phyloP scores from a whole-genome alignment of 2,888 invertebrate species.

The Calephelis perditalis region DNA sequence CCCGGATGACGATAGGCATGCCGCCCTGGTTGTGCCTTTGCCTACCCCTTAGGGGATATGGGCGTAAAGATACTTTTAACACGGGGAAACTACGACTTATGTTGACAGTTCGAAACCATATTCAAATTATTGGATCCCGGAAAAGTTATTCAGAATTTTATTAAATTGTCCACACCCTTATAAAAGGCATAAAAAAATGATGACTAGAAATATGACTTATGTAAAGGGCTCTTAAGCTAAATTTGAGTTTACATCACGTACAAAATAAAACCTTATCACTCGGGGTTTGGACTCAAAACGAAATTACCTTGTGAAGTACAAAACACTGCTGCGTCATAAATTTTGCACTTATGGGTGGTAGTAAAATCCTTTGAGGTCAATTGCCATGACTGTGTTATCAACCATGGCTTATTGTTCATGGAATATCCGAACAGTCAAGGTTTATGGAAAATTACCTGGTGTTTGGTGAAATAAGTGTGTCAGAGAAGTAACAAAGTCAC shows the following conservation, averaged over 20 bases:
- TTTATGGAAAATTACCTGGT: neutral
- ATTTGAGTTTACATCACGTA: neutral
- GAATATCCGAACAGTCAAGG: neutral
- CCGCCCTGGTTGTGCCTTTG: no score
- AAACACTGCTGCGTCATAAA: neutral
- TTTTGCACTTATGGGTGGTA: neutral
- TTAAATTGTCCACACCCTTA: no score
- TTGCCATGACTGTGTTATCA: conserved; percentile 9
- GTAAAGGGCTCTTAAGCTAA: neutral
- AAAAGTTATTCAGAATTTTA: no score
- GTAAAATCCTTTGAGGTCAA: conserved; percentile 12
- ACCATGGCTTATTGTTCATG: conserved; percentile 9
- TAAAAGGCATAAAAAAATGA: neutral
- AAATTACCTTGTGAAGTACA: no score
- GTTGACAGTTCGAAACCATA: no score
- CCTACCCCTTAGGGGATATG: no score
- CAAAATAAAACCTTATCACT: neutral
- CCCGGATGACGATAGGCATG: no score
- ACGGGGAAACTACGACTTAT: no score
- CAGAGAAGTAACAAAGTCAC: no score
- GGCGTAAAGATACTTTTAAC: no score
- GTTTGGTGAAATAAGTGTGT: neutral
- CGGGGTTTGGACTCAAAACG: neutral
- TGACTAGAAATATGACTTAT: neutral
- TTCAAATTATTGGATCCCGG: no score